Evolutionary conservation across 2,888 invertebrate species (phyloP).

Genomic region (Parelbella ahira): DNA sequence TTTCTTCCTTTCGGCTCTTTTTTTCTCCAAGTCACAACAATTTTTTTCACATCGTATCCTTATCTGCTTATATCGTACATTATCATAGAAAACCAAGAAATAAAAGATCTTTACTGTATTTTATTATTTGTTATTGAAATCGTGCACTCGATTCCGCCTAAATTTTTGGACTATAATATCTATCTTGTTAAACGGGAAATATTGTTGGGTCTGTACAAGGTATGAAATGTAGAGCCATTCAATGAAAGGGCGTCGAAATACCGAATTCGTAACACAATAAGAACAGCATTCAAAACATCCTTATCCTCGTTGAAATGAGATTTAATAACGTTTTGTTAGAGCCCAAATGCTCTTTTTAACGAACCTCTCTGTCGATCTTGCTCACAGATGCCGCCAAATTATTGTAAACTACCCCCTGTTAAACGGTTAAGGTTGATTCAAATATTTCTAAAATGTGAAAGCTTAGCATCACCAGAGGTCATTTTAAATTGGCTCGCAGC

Average conservation of each 20-base stretch:
- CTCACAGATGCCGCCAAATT: constrained; percentile 44
- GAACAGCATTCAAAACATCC: constrained; percentile 46
- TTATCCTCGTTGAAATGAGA: constrained; percentile 55
- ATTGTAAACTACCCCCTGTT: constrained; percentile 29
- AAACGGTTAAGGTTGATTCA: constrained; percentile 7
- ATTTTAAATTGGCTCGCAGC: constrained; percentile 39
- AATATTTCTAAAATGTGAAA: constrained; percentile 1
- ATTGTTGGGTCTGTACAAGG: no score
- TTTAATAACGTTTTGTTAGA: constrained; percentile 74
- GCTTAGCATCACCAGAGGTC: constrained; percentile 36
- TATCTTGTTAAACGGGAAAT: no score
- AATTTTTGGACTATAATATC: no score
- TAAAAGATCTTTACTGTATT: no score
- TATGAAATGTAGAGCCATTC: constrained; percentile 31
- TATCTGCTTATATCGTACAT: no score
- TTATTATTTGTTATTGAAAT: no score
- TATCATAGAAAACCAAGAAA: no score
- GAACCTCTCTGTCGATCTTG: constrained; percentile 54
- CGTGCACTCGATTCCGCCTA: no score
- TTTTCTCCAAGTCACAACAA: no score
- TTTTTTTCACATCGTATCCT: no score
- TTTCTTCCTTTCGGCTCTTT: no score
- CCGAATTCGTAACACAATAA: constrained; percentile 42
- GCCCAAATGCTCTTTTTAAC: constrained; percentile 64
- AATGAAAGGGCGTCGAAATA: constrained; percentile 47